Evolutionary conservation across 2,888 invertebrate genomes (phyloP).

Genomic region (Acanthacorydalis orientalis): DNA sequence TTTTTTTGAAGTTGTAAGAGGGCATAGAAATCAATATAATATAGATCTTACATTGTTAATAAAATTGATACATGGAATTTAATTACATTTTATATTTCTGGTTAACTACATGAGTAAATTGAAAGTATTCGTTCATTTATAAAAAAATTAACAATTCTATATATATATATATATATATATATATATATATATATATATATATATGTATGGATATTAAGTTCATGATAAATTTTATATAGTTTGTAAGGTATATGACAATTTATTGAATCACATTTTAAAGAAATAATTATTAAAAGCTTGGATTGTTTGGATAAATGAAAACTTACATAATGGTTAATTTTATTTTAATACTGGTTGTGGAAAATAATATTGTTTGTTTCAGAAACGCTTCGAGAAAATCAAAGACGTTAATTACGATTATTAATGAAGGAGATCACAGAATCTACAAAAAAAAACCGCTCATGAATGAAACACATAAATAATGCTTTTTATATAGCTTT

Average conservation of each 20-base stretch:
- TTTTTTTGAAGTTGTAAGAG: too few relatives aligned
- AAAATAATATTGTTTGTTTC: constrained; percentile 17
- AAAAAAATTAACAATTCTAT: neutral
- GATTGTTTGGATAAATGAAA: neutral
- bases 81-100: neutral
- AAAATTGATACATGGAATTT: neutral
- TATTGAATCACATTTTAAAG: neutral
- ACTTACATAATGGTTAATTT: neutral
- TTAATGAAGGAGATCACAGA: constrained; percentile 10
- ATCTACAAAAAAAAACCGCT: constrained; percentile 3
- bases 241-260: neutral
- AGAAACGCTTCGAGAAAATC: constrained; percentile 32
- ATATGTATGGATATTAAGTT: neutral
- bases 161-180: too few relatives aligned
- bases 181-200: too few relatives aligned
- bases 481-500: too few relatives aligned
- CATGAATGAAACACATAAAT: too few relatives aligned
- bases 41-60: neutral
- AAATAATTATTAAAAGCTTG: neutral
- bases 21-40: too few relatives aligned
- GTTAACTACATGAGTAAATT: neutral
- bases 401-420: constrained; percentile 16
- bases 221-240: neutral
- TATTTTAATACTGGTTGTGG: neutral
- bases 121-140: neutral